These are phyloP conservation scores for Gallinago media DNA, from an alignment of 2,113 vertebrate genomes.

Conservation along the genomic window DNA sequence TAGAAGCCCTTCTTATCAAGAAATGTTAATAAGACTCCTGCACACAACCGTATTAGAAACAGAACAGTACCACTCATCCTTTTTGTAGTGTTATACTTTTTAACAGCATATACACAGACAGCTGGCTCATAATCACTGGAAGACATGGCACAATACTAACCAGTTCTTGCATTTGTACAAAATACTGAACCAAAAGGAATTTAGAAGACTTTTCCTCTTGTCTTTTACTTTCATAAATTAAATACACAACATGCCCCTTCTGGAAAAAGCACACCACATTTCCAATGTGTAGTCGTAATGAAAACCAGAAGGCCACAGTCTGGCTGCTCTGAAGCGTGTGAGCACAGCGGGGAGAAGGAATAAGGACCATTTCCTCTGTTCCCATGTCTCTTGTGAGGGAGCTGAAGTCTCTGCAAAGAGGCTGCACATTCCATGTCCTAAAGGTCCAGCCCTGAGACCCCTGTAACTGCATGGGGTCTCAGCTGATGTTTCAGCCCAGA, in stretches of 20 bases:
- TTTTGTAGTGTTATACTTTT: not conserved
- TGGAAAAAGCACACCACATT: conserved; percentile 46
- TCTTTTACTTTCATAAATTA: conserved; percentile 32
- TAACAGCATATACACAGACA: not conserved
- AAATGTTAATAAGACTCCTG: not conserved
- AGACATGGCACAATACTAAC: not conserved
- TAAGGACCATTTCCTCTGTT: conserved; percentile 24
- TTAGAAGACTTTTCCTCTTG: not conserved
- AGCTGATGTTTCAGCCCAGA: not conserved
- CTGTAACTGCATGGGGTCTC: fast-evolving
- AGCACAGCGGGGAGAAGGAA: not conserved
- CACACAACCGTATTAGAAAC: not conserved
- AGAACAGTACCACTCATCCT: not conserved
- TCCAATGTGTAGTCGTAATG: conserved; percentile 49
- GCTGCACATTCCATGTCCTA: not conserved
- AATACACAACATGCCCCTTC: conserved; percentile 24
- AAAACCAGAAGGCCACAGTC: conserved; percentile 61
- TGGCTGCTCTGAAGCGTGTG: not conserved
- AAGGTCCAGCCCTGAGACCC: not conserved
- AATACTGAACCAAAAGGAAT: not conserved
- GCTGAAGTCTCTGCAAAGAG: not conserved
- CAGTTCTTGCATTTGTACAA: not conserved
- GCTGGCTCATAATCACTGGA: not conserved
- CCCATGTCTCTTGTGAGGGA: not conserved
- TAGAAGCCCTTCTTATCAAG: not conserved